Evolutionary conservation across 2,113 vertebrate genomes (phyloP).

Genomic region (Mustela lutreola): DNA sequence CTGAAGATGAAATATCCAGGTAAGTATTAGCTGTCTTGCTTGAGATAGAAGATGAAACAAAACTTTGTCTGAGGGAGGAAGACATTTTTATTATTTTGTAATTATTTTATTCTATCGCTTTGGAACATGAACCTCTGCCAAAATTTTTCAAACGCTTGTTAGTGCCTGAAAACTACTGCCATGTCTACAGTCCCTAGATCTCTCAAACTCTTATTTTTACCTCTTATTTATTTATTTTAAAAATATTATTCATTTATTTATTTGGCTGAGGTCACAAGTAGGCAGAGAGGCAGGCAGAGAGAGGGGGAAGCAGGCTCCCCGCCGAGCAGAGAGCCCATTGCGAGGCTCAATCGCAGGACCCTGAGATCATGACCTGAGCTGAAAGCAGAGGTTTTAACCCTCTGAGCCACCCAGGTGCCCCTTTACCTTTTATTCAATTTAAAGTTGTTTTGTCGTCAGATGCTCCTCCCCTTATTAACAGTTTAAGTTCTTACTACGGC

Average conservation of each 20-base stretch:
- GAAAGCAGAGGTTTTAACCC: too few relatives aligned
- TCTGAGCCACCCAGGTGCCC: too few relatives aligned
- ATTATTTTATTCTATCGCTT: background rate
- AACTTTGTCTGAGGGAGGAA: background rate
- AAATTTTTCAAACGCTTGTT: background rate
- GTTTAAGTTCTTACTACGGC: background rate
- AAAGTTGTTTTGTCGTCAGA: constrained; percentile 11
- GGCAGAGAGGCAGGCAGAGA: too few relatives aligned
- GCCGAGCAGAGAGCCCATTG: too few relatives aligned
- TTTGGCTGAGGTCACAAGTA: too few relatives aligned
- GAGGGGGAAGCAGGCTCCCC: too few relatives aligned
- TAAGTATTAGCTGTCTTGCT: background rate
- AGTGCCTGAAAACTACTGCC: background rate
- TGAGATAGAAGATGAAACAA: constrained; percentile 30
- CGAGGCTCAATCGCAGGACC: rapidly evolving
- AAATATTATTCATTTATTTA: too few relatives aligned
- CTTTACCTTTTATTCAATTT: background rate
- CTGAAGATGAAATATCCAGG: constrained; percentile 41
- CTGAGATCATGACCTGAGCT: too few relatives aligned
- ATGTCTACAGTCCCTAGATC: background rate
- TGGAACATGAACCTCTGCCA: background rate
- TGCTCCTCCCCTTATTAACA: background rate
- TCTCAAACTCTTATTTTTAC: background rate
- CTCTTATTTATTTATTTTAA: background rate
- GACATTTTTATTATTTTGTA: background rate